Conservation (phyloP, 2,797 vertebrate genomes). For the Sternarchorhynchus goeldii region DNA sequence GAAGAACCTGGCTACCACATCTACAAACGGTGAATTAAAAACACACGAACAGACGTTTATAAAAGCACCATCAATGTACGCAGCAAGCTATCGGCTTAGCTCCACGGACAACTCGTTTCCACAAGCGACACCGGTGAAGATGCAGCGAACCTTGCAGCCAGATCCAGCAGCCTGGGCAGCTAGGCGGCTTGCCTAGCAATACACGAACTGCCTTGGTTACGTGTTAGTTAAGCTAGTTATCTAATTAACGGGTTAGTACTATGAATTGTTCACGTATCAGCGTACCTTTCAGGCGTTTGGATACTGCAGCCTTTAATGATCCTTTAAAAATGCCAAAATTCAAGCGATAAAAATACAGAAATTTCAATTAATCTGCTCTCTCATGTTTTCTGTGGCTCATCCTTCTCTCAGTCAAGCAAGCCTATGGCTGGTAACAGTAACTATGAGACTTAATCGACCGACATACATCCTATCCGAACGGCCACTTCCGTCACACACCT, state of each 20-base stretch:
- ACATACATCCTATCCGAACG: background rate
- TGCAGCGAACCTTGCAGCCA: background rate
- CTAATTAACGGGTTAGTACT: too few species aligned
- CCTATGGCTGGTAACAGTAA: constrained; percentile 10
- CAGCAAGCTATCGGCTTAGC: background rate
- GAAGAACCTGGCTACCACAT: too few species aligned
- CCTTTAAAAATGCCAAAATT: background rate
- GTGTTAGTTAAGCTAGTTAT: too few species aligned
- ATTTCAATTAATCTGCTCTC: background rate
- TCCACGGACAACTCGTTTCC: too few species aligned
- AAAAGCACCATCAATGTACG: background rate
- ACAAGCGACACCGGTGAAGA: background rate
- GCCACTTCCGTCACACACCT: constrained; percentile 23
- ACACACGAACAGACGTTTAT: too few species aligned
- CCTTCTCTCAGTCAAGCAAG: background rate
- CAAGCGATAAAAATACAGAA: background rate
- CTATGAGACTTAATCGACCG: background rate
- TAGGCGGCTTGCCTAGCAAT: background rate
- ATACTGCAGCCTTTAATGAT: background rate
- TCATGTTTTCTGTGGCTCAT: background rate
- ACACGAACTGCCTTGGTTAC: too few species aligned
- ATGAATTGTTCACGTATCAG: background rate
- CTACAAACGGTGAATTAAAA: too few species aligned
- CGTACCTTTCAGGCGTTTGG: constrained; percentile 17
- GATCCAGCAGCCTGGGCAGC: too few species aligned